Evolutionary conservation across 1,140 invertebrate species (phyloP), one percentile per base, ranked within the genome.

Genomic region (Tribolium castaneum): DNA sequence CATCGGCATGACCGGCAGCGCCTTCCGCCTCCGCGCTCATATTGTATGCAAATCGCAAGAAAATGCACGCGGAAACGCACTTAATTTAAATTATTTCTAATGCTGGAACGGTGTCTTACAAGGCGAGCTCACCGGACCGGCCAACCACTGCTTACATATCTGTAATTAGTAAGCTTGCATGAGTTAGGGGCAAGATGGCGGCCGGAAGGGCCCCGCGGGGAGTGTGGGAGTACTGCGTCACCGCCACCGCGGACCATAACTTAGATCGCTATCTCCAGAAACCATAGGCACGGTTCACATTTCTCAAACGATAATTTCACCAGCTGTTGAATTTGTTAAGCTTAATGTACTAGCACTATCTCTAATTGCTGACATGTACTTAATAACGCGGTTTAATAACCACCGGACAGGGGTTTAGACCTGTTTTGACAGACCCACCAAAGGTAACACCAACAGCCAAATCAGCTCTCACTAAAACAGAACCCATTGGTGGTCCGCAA

Each of bases 101-200:
- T 79, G 78, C 74, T 79, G 54, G 78, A 79, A 75, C 74, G 73
- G 78, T 79, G 78, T 79, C 78, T 79, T 79, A 79, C 78, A 79
- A 79, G 76, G 66, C 30, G 50, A 54, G 71, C 52, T 22, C 59
- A 79, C 71, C 70, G 73, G 73, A 62, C 66, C 56, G 75, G 59
- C 74, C 59, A 77, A 70, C 66, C 45, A 71, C 45, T 51, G 62
- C 66, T 59, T 75, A 62, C 73, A 62, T 56, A 62, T 79, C 77
- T 72, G 79, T 80, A 80, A 80, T 80, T 80, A 80, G 79, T 76
- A 76, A 76, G 73, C 79, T 76, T 78, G 79, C 79, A 80, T 80
- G 79, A 80, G 74, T 80, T 80, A 80, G 74, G 70, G 74, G 72
- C 66, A 80, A 80, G 74, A 80, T 80, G 79, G 79, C 79, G 79